Percentiles rank a stretch among this genome's conserved stretches.
Evolutionary conservation across 2,888 invertebrate species (phyloP).

Genomic region (Rapana venosa): DNA sequence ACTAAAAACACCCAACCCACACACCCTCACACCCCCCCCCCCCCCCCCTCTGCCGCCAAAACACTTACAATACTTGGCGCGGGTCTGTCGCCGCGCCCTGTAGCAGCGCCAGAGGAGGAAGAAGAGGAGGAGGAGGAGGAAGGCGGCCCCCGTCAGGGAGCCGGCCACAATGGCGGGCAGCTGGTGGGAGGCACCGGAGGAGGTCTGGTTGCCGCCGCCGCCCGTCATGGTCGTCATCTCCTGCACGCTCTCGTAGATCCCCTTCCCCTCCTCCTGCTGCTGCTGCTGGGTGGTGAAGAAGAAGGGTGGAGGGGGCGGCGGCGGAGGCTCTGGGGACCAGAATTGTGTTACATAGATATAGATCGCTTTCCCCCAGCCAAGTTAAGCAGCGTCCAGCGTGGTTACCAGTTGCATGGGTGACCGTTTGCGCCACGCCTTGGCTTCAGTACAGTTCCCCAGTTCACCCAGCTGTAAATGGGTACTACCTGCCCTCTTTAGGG

Average conservation of each 20-base stretch:
- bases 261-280: background rate
- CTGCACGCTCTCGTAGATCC: background rate
- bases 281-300: background rate
- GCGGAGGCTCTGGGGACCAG: background rate
- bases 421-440: too few species aligned
- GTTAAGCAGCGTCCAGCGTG: too few species aligned
- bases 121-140: conserved; percentile 40
- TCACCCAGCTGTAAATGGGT: too few species aligned
- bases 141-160: conserved; percentile 43
- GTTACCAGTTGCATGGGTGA: too few species aligned
- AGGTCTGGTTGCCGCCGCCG: background rate
- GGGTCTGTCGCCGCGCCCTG: conserved; percentile 41
- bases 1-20: background rate
- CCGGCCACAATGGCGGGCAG: conserved; percentile 51
- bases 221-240: background rate
- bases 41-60: background rate
- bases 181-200: conserved; percentile 39
- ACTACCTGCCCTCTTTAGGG: too few species aligned
- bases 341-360: background rate
- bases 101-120: conserved; percentile 44
- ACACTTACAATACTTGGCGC: conserved; percentile 48
- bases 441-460: too few species aligned
- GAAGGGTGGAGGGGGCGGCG: background rate
- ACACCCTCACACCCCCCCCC: background rate
- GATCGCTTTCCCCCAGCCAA: too few species aligned